Base-by-base conservation (phyloP, 2,113 vertebrate species). In the Rhizomys pruinosus region DNA sequence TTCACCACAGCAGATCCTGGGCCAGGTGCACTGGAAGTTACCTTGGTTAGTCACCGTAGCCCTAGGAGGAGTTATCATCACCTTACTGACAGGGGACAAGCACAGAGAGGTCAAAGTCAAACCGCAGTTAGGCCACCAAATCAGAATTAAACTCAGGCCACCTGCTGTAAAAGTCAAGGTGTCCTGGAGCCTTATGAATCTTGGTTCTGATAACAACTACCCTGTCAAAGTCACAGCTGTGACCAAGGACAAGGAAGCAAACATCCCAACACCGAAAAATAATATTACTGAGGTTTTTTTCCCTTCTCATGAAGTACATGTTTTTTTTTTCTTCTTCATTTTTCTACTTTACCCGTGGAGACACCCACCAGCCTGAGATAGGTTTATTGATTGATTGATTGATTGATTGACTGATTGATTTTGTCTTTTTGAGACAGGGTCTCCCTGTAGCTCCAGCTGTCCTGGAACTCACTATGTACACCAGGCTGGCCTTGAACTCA, bases 241-340 rank as follows among this genome's bases (percentile, higher is more conserved):
- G 81, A 68, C 81, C 72, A 6, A 95, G 61, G 71, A 37, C 59
- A 17, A 29, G 42, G 25, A 94, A 66, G 59, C 72, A 93, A 94
- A 88, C 34, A 94, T n/a, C 16, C 34, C 22, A 42, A 32, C 23
- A 57, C 47, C 87, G 77, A 84, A 80, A 61, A 63, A 73, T 78
- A 16, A 82, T 15, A 89, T 57, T 16, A 55, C 55, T 71, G 61
- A 42, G n/a, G 22, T 68, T 34, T 69, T 77, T 23, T 39, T 6
- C 1, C 37, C 42, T 25, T 55, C n/a, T 27, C 44, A 32, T 2
- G 10, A 91, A 90, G n/a, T 37, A 59, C 19, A 89, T 11, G 76
- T 17, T 80, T 91, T 84, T 59, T 59, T 87, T 27, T 23, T 87
- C 73, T 87, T 15, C 73, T 87, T 15, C 10, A 64, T 32, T 63